A percentile compares a stretch with the other conserved stretches of the same genome.
phyloP scores from a whole-genome alignment of 1,140 invertebrate species.

The Eueides isabella region DNA sequence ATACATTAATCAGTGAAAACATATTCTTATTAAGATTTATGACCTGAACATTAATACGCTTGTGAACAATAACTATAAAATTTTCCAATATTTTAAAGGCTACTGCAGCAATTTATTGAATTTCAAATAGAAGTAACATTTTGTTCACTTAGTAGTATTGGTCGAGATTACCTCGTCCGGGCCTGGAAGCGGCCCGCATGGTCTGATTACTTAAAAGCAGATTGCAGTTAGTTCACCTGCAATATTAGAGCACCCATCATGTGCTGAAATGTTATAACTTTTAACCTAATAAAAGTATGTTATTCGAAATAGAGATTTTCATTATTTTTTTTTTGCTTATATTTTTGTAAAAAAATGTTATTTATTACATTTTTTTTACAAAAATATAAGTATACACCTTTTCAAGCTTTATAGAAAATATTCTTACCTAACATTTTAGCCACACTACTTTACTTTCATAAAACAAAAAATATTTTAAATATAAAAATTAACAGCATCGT shows the following conservation, averaged over 20 bases:
- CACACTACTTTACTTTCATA: no score
- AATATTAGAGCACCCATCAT: conserved; percentile 1
- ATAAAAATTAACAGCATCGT: no score
- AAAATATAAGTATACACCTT: no score
- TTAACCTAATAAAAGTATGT: background rate
- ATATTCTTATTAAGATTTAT: no score
- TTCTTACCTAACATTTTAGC: no score
- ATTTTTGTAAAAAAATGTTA: no score
- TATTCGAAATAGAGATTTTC: background rate
- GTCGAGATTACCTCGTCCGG: conserved; percentile 19
- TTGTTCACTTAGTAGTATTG: conserved; percentile 22
- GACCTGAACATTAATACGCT: background rate
- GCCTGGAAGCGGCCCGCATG: conserved; percentile 32
- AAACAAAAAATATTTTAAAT: no score
- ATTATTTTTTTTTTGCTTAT: no score
- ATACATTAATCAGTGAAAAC: no score
- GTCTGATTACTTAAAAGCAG: conserved; percentile 34
- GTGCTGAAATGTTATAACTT: background rate
- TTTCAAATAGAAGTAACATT: conserved; percentile 16
- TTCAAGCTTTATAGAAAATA: no score
- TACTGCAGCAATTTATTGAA: conserved; percentile 13
- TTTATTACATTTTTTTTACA: no score
- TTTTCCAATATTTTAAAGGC: background rate
- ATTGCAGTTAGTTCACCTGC: conserved; percentile 24
- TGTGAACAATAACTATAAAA: background rate